Evolutionary conservation across 2,888 invertebrate species (phyloP), one percentile per base, ranked within the genome.

Genomic region (Agrilus mali): DNA sequence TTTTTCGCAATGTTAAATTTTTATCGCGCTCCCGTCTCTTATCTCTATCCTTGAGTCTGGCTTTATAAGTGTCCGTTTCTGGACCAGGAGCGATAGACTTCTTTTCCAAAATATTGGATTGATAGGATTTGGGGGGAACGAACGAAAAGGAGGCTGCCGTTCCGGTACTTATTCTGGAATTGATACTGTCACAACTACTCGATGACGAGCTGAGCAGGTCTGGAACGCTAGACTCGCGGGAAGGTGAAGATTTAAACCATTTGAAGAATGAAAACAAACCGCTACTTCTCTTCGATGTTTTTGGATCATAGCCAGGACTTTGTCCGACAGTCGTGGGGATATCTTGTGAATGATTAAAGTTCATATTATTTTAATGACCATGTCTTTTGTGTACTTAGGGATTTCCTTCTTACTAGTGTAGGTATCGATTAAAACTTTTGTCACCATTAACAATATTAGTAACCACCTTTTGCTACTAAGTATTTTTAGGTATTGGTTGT

Each of bases 141-240:
- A 78, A 85, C 14, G 81, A 78, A 59, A 86, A 84, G 57, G 83
- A 83, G 34, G 75, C 76, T 14, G 77, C 81, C 8, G 83, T 82
- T 40, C 82, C 78, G 44, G 78, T 82, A 53, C 84, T 84, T 57
- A 80, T 77, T 40, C 74, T 72, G 52, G 82, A 82, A 53, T 77
- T 76, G 49, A 81, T 68, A 60, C 82, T 82, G 48, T 72, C 74
- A 52, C 65, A 70, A 60, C 76, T 75, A 60, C 76, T 75, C 48
- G 73, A 72, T 38, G 69, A 68, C 37, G 60, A 54, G 45, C 58
- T 58, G 48, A 52, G 55, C 38, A 51, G 38, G 47, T 57, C 56
- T 38, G 55, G 53, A 47, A 57, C 53, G 42, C 65, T 59, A 47
- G 65, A 64, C 54, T 66, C 67, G 35, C 60, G 58, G 33, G 64